Base-by-base conservation (phyloP, 2,797 vertebrate species). In the Ataeniobius toweri region DNA sequence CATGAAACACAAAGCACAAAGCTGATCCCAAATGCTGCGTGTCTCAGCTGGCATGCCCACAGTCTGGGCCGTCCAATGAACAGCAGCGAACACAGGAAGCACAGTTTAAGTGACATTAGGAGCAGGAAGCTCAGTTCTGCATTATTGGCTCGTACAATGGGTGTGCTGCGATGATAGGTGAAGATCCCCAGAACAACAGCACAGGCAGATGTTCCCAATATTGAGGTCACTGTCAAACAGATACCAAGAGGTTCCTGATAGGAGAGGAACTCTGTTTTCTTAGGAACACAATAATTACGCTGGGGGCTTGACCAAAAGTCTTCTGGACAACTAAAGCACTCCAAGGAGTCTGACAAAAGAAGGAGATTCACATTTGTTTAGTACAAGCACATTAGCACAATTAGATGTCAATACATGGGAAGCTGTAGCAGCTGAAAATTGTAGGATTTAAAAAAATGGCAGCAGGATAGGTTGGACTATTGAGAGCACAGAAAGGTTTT, bases 201-300 rank as follows among this genome's bases (percentile, higher is more conserved):
- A 46, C 56, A 74, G 18, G 48, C 22, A n/a, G 46, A 61, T 18
- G 87, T 84, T 0, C 92, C 91, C 3, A 93, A 14, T 5, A 89
- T 12, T 0, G 92, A 91, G 2, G 83, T 81, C 0, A 82, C 76
- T 24, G 91, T 91, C 75, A 94, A 22, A 13, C 74, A 90, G 58
- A 87, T 82, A 13, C 89, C 78, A 26, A 90, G 31, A 77, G 90
- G 88, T 6, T 89, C 88, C 4, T 89, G 39, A 18, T 88, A 90
- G 16, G 86, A 94, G 1, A 95, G 93, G 58, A 94, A 95, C 79
- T 95, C 93, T 0, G 85, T 85, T 65, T 73, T 83, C 77, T 95
- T 95, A 2, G 80, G 86, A 46, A 94, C 18, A 82, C 95, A 95
- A 0, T 22, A 75, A 36, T 92, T 80, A 28, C 76, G 89, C 10